A percentile compares a stretch with the other conserved stretches of the same genome.
Evolutionary conservation across 2,888 invertebrate genomes (phyloP).

Genomic region (Sesia apiformis): DNA sequence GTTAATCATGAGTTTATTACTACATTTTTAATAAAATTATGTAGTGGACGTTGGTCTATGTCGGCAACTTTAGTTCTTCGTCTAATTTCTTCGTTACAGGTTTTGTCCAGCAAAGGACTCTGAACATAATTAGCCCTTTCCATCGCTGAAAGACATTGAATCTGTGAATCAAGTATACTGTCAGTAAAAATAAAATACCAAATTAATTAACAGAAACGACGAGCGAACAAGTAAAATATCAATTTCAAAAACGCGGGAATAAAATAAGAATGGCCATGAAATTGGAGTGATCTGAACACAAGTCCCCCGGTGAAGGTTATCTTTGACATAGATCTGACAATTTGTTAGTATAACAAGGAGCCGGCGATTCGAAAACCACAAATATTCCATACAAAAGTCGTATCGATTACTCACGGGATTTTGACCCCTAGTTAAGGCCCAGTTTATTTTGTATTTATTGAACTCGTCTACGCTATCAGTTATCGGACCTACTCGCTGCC

Average conservation of each 20-base stretch:
- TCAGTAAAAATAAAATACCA: background rate
- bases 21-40: too few species aligned
- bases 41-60: too few species aligned
- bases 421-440: slow-evolving; percentile 25
- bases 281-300: slow-evolving; percentile 23
- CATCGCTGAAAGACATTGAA: too few species aligned
- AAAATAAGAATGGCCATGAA: slow-evolving; percentile 19
- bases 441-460: background rate
- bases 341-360: slow-evolving; percentile 27
- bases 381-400: slow-evolving; percentile 32
- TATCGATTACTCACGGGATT: slow-evolving; percentile 34
- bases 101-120: too few species aligned
- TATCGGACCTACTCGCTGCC: too few species aligned
- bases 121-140: too few species aligned
- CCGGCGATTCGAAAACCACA: slow-evolving; percentile 27
- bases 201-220: background rate
- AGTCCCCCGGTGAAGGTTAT: slow-evolving; percentile 7
- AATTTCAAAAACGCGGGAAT: background rate
- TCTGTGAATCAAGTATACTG: too few species aligned
- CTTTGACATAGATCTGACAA: slow-evolving; percentile 25
- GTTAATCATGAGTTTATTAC: too few species aligned
- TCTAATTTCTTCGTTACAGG: too few species aligned
- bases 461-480: too few species aligned
- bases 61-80: too few species aligned
- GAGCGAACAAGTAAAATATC: background rate